Base-by-base conservation (phyloP, 35 echinoderm and acorn worm species). In the Lytechinus pictus region DNA sequence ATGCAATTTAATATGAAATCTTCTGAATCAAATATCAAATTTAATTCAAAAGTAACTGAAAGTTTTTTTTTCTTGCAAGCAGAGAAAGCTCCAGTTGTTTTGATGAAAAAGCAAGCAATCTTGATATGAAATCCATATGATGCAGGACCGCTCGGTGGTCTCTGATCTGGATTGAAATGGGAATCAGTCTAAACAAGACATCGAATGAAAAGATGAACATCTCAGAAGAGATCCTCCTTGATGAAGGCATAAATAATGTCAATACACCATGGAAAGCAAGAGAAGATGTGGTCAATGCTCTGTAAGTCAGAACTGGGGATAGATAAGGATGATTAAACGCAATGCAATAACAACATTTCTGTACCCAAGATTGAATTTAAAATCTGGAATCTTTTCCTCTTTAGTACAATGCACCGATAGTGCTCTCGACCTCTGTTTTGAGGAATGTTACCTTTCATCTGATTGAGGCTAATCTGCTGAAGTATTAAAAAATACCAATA, bases 331-430 rank as follows among this genome's bases (percentile, higher is more conserved):
- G 66, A 79, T 79, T 79, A 79, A 14, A 24, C n/a, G 66, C n/a
- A 79, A 79, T 79, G 14, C 66, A 79, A 79, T 24, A 79, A 79
- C 66, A 79, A 79, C 66, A n/a, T 79, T 79, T 79, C n/a, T n/a
- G 66, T 79, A 1, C 66, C 16, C 66, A 24, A 7, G 66, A 79
- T 79, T n/a, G 66, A 79, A 27, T 79, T 79, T n/a, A 7, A 24
- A 79, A 1, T 79, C 66, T 79, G 66, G 66, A 79, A 79, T 19
- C 66, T 79, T 24, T 24, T 6, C 66, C 16, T n/a, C 19, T 79
- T 24, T 79, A n/a, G 19, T n/a, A 4, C n/a, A 16, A 79, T 79
- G n/a, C 19, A 79, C 19, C 7, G n/a, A 79, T 7, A 79, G 66
- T 79, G 19, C 66, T 24, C 66, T 24, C 19, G 66, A 79, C 66